A percentile compares a stretch with the other conserved stretches of the same genome.
Conservation (phyloP, 2,113 vertebrate genomes). For the Halcyon malimbica region DNA sequence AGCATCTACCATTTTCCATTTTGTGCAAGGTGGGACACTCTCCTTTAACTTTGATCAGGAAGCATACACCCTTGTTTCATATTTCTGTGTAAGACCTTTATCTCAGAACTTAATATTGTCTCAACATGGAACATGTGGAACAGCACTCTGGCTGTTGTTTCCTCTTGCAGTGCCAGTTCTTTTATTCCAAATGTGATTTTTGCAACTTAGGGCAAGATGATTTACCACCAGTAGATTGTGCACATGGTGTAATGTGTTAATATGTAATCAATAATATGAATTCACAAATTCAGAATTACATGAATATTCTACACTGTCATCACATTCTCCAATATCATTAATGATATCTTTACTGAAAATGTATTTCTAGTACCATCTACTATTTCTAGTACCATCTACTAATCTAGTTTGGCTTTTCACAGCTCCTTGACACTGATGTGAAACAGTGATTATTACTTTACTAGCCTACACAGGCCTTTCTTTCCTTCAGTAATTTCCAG, state of each 20-base stretch:
- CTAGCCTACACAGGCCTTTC: not conserved
- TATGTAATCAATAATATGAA: not conserved
- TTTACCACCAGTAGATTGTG: not conserved
- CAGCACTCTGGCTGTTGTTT: not conserved
- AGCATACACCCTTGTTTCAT: not conserved
- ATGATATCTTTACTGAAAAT: not conserved
- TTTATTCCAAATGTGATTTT: not conserved
- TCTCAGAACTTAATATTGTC: not conserved
- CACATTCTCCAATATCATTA: not conserved
- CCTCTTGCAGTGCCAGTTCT: not conserved
- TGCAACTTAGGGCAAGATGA: not conserved
- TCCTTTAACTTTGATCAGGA: not conserved
- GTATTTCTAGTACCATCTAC: not conserved
- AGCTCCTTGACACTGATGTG: not conserved
- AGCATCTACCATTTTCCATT: not conserved
- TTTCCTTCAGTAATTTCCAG: not conserved
- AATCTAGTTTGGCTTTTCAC: not conserved
- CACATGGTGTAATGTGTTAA: not conserved
- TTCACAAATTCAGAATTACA: not conserved
- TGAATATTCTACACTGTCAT: not conserved
- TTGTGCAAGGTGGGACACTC: not conserved
- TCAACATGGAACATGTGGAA: fast-evolving
- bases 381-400: not conserved
- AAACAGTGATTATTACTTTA: not conserved
- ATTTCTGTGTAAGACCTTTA: not conserved